Evolutionary conservation across 2,797 vertebrate species (phyloP).

Genomic region (Cossypha heuglini): DNA sequence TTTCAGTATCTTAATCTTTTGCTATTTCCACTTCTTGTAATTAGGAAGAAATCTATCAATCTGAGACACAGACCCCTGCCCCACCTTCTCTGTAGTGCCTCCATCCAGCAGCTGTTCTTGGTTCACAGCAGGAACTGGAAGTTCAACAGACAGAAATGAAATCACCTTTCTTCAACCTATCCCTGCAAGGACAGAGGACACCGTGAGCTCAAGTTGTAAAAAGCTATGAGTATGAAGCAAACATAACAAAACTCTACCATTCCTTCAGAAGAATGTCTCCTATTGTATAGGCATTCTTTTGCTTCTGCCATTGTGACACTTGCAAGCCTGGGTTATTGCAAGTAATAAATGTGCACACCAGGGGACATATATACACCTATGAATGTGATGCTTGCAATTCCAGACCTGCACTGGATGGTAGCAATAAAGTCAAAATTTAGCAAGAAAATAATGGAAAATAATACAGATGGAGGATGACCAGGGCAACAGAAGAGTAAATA

Average conservation of each 20-base stretch:
- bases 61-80: neutral
- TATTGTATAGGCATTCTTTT: neutral
- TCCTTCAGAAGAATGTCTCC: neutral
- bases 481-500: neutral
- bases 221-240: neutral
- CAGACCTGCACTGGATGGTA: neutral
- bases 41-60: neutral
- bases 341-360: neutral
- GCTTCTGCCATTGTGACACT: neutral
- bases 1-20: neutral
- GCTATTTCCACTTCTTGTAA: neutral
- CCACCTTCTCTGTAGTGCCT: neutral
- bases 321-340: neutral
- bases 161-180: neutral
- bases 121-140: neutral
- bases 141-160: neutral
- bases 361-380: too few relatives aligned
- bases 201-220: neutral
- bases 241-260: neutral
- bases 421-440: neutral
- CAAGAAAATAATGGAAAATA: neutral
- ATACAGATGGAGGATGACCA: neutral
- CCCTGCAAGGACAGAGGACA: neutral
- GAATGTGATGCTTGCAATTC: neutral
- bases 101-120: neutral